Conservation (phyloP, 1,140 invertebrate genomes). For the Sycophila sp. region DNA sequence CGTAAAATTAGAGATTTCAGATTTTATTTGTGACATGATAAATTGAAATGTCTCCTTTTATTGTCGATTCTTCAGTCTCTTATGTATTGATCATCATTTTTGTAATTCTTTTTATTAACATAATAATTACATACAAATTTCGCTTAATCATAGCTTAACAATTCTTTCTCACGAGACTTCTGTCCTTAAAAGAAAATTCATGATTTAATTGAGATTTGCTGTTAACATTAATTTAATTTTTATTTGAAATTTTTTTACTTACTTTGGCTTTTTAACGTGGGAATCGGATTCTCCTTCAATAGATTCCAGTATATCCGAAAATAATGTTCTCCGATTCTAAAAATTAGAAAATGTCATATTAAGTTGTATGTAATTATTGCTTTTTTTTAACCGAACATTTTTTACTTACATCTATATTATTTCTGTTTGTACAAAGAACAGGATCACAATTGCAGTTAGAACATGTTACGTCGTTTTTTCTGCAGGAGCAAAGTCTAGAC, state of each 20-base stretch:
- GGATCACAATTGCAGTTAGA: constrained; percentile 67
- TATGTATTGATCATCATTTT: too few relatives aligned
- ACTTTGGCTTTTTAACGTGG: constrained; percentile 31
- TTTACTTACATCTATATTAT: constrained; percentile 48
- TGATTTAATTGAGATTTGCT: not conserved
- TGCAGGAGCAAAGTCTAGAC: constrained; percentile 70
- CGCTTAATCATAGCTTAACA: too few relatives aligned
- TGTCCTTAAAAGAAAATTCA: constrained; percentile 13
- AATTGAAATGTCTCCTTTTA: too few relatives aligned
- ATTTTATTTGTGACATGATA: too few relatives aligned
- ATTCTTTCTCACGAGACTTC: constrained; percentile 2
- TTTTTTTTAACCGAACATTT: not conserved
- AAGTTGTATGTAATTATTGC: not conserved
- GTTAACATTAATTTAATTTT: not conserved
- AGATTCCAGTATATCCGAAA: constrained; percentile 30
- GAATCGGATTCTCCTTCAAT: not conserved
- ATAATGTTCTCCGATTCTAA: constrained; percentile 42
- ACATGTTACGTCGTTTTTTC: constrained; percentile 65
- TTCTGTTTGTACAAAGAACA: constrained; percentile 65
- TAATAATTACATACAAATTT: too few relatives aligned
- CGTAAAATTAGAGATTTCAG: too few relatives aligned
- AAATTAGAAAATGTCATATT: constrained; percentile 28
- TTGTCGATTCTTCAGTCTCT: too few relatives aligned
- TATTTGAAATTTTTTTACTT: too few relatives aligned
- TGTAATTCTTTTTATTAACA: too few relatives aligned